These are phyloP conservation scores for Coranthus polyacanthus DNA, from an alignment of 2,797 vertebrate species.

Conservation along the genomic window DNA sequence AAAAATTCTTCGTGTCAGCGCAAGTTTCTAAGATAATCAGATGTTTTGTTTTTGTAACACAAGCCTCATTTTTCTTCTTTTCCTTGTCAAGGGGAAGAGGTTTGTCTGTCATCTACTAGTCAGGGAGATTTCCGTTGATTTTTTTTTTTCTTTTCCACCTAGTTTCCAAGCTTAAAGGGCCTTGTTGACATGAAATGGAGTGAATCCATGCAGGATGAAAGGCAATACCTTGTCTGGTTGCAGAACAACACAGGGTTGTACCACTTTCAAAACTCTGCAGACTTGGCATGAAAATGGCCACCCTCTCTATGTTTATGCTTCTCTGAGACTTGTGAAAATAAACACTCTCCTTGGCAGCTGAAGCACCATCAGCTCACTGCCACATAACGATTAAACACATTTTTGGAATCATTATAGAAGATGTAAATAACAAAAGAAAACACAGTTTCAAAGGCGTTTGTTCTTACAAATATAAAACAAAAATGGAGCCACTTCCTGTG, in stretches of 20 bases:
- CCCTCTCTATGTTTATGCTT: constrained; percentile 72
- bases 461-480: constrained; percentile 21
- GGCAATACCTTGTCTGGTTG: constrained; percentile 70
- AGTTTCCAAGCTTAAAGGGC: constrained; percentile 69
- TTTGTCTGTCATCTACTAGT: constrained; percentile 71
- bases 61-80: constrained; percentile 45
- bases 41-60: constrained; percentile 68
- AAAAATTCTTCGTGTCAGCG: constrained; percentile 35
- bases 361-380: constrained; percentile 41
- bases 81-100: constrained; percentile 35
- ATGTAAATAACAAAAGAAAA: constrained; percentile 54
- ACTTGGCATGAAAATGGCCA: constrained; percentile 67
- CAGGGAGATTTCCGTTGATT: constrained; percentile 52
- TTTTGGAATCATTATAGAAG: constrained; percentile 47
- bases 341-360: constrained; percentile 74
- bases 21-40: constrained; percentile 50
- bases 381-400: constrained; percentile 60
- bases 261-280: constrained; percentile 61
- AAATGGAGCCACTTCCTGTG: constrained; percentile 7
- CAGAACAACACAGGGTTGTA: constrained; percentile 61
- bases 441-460: constrained; percentile 32
- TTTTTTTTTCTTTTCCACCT: constrained; percentile 37
- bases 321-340: constrained; percentile 77
- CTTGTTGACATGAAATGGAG: constrained; percentile 76
- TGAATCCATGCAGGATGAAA: constrained; percentile 79